Evolutionary conservation across 2,113 vertebrate species (phyloP), one percentile per base, ranked within the genome.

Genomic region (Lutjanus erythropterus): DNA sequence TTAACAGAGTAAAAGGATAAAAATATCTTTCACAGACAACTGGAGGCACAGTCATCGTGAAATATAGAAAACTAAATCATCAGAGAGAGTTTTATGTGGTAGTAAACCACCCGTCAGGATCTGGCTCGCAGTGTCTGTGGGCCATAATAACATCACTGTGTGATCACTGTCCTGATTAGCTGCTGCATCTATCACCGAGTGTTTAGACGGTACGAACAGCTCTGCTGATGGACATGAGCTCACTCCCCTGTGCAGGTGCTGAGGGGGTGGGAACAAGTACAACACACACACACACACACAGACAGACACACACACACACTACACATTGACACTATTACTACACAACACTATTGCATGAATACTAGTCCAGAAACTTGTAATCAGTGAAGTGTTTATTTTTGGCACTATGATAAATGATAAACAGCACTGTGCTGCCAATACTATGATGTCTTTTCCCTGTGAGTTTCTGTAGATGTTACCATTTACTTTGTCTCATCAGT

Each of bases 91-190:
- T 61, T 52, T 21, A 25, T 29, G 37, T 49, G 27, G 75, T n/a
- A n/a, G 50, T 46, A 56, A 88, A 77, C 50, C 59, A 44, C 69
- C 75, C 67, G 9, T 6, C 1, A 25, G 83, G 70, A 58, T 62
- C 67, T 71, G 71, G 52, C 33, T 61, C 23, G 8, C 21, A 18
- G 29, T 12, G 56, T 53, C 39, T 68, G 75, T 70, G 79, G 62
- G 59, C 76, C 69, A 53, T 71, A 79, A 71, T 52, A 65, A 44
- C 58, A 44, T 68, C 39, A 18, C 42, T 49, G 41, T 79, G 88
- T 72, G 89, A 90, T 74, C 86, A 64, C 68, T 52, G 75, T 83
- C 79, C 87, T 90, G 93, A 94, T 94, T 93, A 89, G 83, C 87
- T 49, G 83, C 78, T 47, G 59, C 86, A 91, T 94, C 89, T 69